Evolutionary conservation across 2,113 vertebrate species (phyloP).

Genomic region (Syrmaticus mikado): DNA sequence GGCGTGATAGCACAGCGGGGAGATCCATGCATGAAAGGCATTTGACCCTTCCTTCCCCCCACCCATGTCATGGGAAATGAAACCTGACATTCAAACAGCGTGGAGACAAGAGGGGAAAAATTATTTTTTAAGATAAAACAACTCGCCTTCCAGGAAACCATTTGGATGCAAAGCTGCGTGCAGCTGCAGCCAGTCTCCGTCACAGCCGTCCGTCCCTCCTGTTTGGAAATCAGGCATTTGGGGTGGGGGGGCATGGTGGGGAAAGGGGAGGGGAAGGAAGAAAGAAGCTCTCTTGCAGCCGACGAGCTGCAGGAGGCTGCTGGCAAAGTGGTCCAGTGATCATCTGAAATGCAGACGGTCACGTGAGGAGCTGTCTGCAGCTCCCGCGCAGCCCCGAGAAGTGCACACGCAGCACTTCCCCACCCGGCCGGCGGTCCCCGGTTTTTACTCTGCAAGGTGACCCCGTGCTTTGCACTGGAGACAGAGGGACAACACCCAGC

Average conservation of each 20-base stretch:
- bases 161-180: conserved; percentile 21
- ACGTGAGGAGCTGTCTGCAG: conserved; percentile 46
- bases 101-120: not conserved
- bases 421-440: not conserved
- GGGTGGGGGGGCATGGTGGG: not conserved
- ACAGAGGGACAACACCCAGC: not conserved
- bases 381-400: conserved; percentile 11
- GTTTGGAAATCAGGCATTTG: not conserved
- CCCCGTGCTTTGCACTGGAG: not conserved
- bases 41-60: not conserved
- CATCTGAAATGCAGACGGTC: conserved; percentile 61
- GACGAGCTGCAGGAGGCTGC: conserved; percentile 5
- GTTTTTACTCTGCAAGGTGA: not conserved
- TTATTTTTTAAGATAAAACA: not conserved
- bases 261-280: fast-evolving
- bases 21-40: not conserved
- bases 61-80: conserved; percentile 32
- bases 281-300: not conserved
- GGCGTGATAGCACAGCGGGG: not conserved
- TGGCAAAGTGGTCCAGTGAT: conserved; percentile 61
- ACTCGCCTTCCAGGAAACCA: conserved; percentile 53
- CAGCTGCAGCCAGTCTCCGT: conserved; percentile 48
- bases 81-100: conserved; percentile 29
- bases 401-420: conserved; percentile 35
- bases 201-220: not conserved